Evolutionary conservation across 2,888 invertebrate species (phyloP), one percentile per base, ranked within the genome.

Genomic region (Drepanosiphum platanoidis): DNA sequence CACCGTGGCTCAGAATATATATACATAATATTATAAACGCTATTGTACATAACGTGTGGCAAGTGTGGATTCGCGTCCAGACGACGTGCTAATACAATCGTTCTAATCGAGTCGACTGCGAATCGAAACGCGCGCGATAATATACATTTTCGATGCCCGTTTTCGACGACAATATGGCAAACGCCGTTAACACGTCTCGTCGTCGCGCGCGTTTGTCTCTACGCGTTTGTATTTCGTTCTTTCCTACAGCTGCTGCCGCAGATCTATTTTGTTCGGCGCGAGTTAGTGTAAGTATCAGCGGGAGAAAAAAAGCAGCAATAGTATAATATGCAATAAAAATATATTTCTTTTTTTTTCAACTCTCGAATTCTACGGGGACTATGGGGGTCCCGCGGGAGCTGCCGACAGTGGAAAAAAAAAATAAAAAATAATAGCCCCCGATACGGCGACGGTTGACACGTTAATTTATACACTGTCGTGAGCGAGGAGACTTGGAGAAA

Each of bases 381-480:
- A 68, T 68, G 46, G 81, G 81, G 81, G 81, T 81, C 81, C 30
- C 81, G 27, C 30, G 81, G 71, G 81, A 71, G 13, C 7, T 22
- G n/a, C 36, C 11, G 46, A 58, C 71, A 58, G n/a, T n/a, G n/a
- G n/a, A n/a, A n/a, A n/a, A n/a, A n/a, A n/a, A n/a, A n/a, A n/a
- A n/a, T 81, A 71, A 81, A 81, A 81, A 81, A 81, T 80, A 80
- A 80, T 70, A 80, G 36, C 70, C 36, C 36, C 32, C 22, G 80
- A 71, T 80, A 80, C 71, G 39, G 36, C 58, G 39, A 58, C 58
- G 80, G 70, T 70, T 71, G 80, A 80, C 58, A 36, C 80, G 58
- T 80, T 80, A 80, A 80, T 80, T 80, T 80, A 70, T 70, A 80
- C 80, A 36, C 66, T n/a, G 34, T 32, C n/a, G n/a, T n/a, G n/a